phyloP scores from a whole-genome alignment of 2,113 vertebrate genomes.

The Miniopterus natalensis region DNA sequence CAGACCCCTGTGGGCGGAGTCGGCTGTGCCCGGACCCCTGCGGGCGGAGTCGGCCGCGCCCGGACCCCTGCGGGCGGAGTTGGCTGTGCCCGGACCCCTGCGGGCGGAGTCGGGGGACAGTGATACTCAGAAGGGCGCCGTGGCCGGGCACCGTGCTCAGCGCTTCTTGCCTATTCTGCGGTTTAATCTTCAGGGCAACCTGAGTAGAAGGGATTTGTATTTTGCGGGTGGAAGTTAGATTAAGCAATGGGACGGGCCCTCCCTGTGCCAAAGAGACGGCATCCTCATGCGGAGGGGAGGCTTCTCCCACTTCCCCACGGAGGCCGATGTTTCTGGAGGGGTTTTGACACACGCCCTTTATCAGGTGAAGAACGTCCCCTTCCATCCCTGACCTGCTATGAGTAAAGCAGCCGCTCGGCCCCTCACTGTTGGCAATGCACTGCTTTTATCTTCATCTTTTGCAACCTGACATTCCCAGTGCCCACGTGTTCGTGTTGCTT shows the following conservation, averaged over 20 bases:
- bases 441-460: background rate
- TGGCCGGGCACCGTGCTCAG: background rate
- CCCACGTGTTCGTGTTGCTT: background rate
- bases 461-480: background rate
- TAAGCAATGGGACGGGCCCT: background rate
- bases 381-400: background rate
- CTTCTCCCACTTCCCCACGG: background rate
- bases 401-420: background rate
- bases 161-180: background rate
- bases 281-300: background rate
- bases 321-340: background rate
- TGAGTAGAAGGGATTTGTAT: background rate
- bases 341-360: background rate
- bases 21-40: too few species aligned
- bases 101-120: rapidly evolving
- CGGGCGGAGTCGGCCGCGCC: rapidly evolving
- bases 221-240: background rate
- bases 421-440: background rate
- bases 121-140: background rate
- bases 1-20: background rate
- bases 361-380: background rate
- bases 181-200: background rate
- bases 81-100: too few species aligned
- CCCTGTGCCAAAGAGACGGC: background rate
- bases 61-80: too few species aligned